Evolutionary conservation across 2,797 vertebrate species (phyloP).

Genomic region (Zalophus californianus): DNA sequence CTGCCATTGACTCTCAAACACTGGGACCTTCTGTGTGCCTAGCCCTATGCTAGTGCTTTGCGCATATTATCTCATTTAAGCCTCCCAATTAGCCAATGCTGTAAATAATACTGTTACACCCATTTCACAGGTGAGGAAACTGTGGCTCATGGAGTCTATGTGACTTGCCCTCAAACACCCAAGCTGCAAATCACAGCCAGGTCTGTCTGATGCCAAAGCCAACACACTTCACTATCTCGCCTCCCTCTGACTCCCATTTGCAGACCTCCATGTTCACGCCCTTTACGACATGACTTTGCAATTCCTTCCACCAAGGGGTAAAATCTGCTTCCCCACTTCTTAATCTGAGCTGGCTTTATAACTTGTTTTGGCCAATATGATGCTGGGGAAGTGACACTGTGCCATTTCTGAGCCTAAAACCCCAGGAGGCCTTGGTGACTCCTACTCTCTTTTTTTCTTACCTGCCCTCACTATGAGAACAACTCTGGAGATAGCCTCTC

Average conservation of each 20-base stretch:
- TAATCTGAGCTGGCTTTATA: not conserved
- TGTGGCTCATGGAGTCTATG: not conserved
- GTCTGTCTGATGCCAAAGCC: not conserved
- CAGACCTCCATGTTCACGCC: not conserved
- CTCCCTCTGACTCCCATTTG: not conserved
- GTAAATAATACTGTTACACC: not conserved
- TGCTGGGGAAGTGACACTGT: not conserved
- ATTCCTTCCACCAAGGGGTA: not conserved
- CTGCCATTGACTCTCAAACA: not conserved
- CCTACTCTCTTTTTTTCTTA: not conserved
- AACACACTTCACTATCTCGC: not conserved
- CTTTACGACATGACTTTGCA: not conserved
- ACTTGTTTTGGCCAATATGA: not conserved
- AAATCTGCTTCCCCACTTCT: not conserved
- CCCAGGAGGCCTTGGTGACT: not conserved
- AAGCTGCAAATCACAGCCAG: not conserved
- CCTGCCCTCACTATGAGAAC: not conserved
- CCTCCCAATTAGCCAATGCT: not conserved
- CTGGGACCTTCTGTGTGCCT: not conserved
- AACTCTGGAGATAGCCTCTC: not conserved
- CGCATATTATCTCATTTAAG: not conserved
- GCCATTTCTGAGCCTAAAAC: not conserved
- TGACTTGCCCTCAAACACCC: not conserved
- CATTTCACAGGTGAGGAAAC: not conserved
- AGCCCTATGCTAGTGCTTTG: accelerated